Evolutionary conservation across 2,888 invertebrate genomes (phyloP).

Genomic region (Linyphia triangularis): DNA sequence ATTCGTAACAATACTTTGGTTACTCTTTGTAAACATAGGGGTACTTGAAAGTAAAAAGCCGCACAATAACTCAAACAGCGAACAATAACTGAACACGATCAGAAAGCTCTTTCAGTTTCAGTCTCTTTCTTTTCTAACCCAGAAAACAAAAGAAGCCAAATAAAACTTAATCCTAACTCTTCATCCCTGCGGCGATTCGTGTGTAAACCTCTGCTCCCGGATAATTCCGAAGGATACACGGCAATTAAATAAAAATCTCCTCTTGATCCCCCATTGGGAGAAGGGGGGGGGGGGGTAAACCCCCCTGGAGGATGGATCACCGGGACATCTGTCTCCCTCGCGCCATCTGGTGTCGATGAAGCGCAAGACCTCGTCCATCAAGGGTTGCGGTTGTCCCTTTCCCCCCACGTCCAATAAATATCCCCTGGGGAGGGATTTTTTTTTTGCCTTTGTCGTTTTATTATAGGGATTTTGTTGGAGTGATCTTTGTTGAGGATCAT

Average conservation of each 20-base stretch:
- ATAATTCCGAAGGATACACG: background rate
- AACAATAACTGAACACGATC: too few relatives aligned
- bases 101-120: too few relatives aligned
- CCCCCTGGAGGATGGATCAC: conserved; percentile 37
- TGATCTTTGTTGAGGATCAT: background rate
- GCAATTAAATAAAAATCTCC: conserved; percentile 47
- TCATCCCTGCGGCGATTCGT: background rate
- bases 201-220: background rate
- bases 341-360: conserved; percentile 71
- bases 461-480: background rate
- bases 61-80: too few relatives aligned
- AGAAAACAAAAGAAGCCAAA: too few relatives aligned
- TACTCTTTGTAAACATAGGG: too few relatives aligned
- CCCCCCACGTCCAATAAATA: conserved; percentile 40
- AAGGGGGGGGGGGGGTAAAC: too few relatives aligned
- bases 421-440: conserved; percentile 34
- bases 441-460: background rate
- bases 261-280: too few relatives aligned
- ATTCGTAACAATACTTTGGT: too few relatives aligned
- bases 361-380: conserved; percentile 61
- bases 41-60: too few relatives aligned
- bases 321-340: conserved; percentile 47
- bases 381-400: conserved; percentile 43
- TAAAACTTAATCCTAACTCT: too few relatives aligned
- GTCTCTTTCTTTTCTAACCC: too few relatives aligned